phyloP scores from a whole-genome alignment of 2,113 vertebrate species.

The Caranx ignobilis region DNA sequence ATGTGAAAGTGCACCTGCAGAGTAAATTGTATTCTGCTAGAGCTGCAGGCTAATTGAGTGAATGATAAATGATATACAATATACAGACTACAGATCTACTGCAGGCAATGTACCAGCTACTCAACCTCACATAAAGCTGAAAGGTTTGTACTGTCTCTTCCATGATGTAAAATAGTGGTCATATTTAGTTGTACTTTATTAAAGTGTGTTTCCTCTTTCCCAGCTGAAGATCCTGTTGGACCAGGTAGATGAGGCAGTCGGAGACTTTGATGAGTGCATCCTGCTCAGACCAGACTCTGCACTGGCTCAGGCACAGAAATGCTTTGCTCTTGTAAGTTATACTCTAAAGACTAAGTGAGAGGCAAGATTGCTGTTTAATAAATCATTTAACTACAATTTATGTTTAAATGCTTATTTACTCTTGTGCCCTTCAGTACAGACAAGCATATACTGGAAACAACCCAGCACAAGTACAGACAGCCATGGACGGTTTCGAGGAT shows the following conservation, averaged over 20 bases:
- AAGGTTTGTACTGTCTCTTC: neutral
- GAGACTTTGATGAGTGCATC: conserved; percentile 98
- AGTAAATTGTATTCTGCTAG: too few relatives aligned
- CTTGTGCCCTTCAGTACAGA: conserved; percentile 89
- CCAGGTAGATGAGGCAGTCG: conserved; percentile 97
- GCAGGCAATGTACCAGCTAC: too few relatives aligned
- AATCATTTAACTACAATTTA: neutral
- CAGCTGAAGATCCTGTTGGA: conserved; percentile 98
- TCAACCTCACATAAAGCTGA: too few relatives aligned
- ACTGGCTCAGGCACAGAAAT: conserved; percentile 98
- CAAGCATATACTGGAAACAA: conserved; percentile 98
- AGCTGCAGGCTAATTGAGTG: too few relatives aligned
- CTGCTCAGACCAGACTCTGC: conserved; percentile 95
- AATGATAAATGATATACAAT: too few relatives aligned
- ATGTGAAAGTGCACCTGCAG: too few relatives aligned
- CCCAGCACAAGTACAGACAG: conserved; percentile 92
- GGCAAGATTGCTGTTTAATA: neutral
- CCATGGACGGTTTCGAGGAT: conserved; percentile 97
- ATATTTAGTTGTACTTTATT: neutral
- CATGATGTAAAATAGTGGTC: neutral
- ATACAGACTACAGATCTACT: too few relatives aligned
- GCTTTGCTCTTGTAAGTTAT: conserved; percentile 93
- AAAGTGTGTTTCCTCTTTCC: conserved; percentile 3
- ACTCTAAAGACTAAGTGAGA: neutral
- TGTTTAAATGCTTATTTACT: neutral